These are phyloP conservation scores for Rhea pennata DNA, from an alignment of 2,113 vertebrate species.

Conservation along the genomic window DNA sequence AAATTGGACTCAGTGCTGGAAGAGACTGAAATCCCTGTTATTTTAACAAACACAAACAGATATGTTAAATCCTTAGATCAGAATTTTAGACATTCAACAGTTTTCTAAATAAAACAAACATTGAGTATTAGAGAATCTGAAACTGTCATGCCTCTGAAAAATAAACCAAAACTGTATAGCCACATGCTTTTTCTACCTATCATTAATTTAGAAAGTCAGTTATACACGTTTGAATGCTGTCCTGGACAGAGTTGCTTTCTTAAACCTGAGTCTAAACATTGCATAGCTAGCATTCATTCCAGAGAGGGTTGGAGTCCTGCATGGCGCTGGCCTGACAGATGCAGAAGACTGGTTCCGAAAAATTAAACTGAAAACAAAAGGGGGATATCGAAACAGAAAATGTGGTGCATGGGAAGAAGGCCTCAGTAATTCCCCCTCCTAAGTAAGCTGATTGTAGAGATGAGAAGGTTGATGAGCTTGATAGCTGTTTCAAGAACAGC, in stretches of 20 bases:
- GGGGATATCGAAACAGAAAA: neutral
- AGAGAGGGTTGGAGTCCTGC: neutral
- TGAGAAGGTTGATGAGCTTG: neutral
- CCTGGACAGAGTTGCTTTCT: neutral
- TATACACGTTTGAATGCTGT: neutral
- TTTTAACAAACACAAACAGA: constrained; percentile 28
- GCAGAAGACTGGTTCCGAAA: neutral
- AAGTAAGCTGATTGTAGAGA: neutral
- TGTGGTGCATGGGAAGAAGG: neutral
- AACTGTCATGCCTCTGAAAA: neutral
- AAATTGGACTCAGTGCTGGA: constrained; percentile 47
- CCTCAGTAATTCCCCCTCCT: neutral
- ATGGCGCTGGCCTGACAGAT: neutral
- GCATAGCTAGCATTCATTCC: accelerated
- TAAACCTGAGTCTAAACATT: no score
- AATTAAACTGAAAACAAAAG: neutral
- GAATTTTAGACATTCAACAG: neutral
- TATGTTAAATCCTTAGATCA: neutral
- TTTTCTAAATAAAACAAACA: neutral
- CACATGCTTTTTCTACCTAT: neutral
- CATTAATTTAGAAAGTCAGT: neutral
- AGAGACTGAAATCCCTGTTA: constrained; percentile 63
- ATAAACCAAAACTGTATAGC: neutral
- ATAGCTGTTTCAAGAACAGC: neutral
- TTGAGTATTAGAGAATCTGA: neutral